A percentile compares a stretch with the other conserved stretches of the same genome.
Evolutionary conservation across 2,888 invertebrate species (phyloP).

Genomic region (Branchipolynoe longqiensis): DNA sequence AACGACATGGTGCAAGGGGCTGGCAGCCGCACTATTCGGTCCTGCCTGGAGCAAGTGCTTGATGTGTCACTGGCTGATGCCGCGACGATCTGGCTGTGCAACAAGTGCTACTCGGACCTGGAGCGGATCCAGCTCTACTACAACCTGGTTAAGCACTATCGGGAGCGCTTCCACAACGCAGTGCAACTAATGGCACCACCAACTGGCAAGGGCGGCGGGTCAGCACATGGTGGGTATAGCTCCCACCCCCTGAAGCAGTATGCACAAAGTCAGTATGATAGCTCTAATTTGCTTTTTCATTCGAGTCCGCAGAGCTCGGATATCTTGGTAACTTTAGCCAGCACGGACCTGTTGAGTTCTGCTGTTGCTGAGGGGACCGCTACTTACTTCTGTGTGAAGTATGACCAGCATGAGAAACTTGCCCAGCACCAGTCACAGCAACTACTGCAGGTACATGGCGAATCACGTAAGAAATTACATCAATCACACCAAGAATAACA

Average conservation of each 20-base stretch:
- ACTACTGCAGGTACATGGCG: not conserved
- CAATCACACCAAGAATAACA: too few relatives aligned
- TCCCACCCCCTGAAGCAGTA: not conserved
- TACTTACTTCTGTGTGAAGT: too few relatives aligned
- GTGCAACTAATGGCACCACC: not conserved
- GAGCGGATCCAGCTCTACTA: constrained; percentile 33
- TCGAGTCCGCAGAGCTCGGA: too few relatives aligned
- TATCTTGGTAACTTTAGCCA: too few relatives aligned
- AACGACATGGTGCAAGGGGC: constrained; percentile 11
- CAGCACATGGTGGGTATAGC: not conserved
- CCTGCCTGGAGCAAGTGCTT: constrained; percentile 7
- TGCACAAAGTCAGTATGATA: not conserved
- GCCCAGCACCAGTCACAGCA: not conserved
- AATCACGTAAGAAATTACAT: not conserved
- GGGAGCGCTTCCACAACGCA: constrained; percentile 8
- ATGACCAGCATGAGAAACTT: not conserved
- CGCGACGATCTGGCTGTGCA: constrained; percentile 1
- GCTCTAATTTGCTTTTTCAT: not conserved
- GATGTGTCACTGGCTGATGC: not conserved
- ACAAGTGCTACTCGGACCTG: constrained; percentile 33
- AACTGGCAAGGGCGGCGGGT: not conserved
- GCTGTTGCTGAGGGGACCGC: too few relatives aligned
- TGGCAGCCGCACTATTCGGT: not conserved
- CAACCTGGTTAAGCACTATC: constrained; percentile 15
- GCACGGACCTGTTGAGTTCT: too few relatives aligned